Evolutionary conservation across 2,888 invertebrate genomes (phyloP), one percentile per base, ranked within the genome.

Genomic region (Anaspis maculata): DNA sequence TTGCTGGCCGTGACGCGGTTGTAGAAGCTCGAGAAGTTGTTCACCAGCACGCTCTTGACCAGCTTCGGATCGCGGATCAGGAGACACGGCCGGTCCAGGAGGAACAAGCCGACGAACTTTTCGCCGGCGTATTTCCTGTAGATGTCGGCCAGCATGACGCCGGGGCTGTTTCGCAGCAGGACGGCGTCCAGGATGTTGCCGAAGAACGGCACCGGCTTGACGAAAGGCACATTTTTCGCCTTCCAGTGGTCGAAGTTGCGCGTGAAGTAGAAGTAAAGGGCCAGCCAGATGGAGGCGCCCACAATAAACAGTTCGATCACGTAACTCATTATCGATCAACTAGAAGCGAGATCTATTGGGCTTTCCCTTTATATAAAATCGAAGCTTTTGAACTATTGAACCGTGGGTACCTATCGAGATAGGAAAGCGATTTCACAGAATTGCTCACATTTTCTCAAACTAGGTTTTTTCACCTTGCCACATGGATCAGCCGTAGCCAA

Each of bases 81-180:
- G 1, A 70, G 33, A 19, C 61, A 61, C 0, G 69, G 70, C 29
- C 61, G 62, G 38, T 67, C 59, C 26, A 67, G 57, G 15, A 64
- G 60, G 41, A 63, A 69, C 27, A 68, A 58, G 5, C 70, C 70
- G 3, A 66, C 45, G 34, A 49, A 62, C 9, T n/a, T n/a, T n/a
- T n/a, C n/a, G n/a, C n/a, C n/a, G n/a, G n/a, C n/a, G n/a, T n/a
- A n/a, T 25, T 25, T 25, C 12, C 13, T 3, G 27, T 27, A 13
- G 3, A 46, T 12, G 2, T 22, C 11, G 11, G 22, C 26, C 14
- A 46, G 15, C 37, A 27, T 41, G 12, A 33, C 30, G 9, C 41
- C 44, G 6, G 45, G 30, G 3, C 31, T 25, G 13, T 19, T 32
- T 29, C 37, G 37, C 13, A 46, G 28, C 2, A 24, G 19, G 6